Conservation (phyloP, 2,888 invertebrate species). For the Incurvaria masculella region DNA sequence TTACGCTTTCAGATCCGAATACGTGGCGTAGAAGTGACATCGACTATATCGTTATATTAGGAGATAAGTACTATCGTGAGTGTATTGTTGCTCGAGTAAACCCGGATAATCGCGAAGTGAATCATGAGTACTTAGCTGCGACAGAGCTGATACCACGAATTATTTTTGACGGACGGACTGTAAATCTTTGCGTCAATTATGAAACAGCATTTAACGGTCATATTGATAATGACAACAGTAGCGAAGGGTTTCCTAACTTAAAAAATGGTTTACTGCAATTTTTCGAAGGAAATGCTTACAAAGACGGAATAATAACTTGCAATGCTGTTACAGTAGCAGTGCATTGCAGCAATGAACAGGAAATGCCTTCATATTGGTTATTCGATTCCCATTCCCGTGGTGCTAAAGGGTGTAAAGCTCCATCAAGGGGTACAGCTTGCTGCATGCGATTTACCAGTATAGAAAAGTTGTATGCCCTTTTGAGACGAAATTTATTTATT, state of each 20-base stretch:
- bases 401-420: neutral
- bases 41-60: constrained; percentile 9
- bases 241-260: constrained; percentile 6
- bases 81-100: constrained; percentile 9
- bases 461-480: constrained; percentile 3
- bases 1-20: constrained; percentile 6
- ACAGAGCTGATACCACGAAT: constrained; percentile 2
- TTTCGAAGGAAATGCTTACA: constrained; percentile 5
- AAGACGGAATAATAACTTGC: constrained; percentile 2
- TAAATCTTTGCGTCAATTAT: neutral
- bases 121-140: constrained; percentile 10
- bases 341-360: neutral
- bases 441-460: constrained; percentile 5
- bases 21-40: constrained; percentile 8
- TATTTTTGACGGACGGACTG: constrained; percentile 2
- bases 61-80: constrained; percentile 9
- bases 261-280: constrained; percentile 4
- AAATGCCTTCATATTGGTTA: neutral
- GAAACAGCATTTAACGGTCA: constrained; percentile 8
- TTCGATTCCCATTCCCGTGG: constrained; percentile 5
- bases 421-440: neutral
- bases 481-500: constrained; percentile 6
- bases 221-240: constrained; percentile 9
- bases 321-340: neutral
- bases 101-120: constrained; percentile 8